These are phyloP conservation scores for Lamellibrachia luymesi DNA, from an alignment of 1,140 invertebrate genomes.

Conservation along the genomic window DNA sequence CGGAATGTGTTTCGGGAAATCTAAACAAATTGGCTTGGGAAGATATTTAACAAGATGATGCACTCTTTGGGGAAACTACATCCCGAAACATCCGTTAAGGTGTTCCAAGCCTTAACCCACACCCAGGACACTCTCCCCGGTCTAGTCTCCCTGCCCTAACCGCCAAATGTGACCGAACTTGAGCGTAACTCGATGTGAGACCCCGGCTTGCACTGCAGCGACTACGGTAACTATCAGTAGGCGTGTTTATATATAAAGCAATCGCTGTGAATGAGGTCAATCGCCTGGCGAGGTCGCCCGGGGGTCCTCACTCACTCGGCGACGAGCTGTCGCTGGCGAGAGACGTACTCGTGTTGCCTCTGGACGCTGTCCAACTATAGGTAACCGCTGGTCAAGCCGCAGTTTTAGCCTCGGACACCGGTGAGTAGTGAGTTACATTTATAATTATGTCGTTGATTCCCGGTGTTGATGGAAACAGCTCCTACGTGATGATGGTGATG, in stretches of 20 bases:
- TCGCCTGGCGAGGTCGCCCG: not conserved
- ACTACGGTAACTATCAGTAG: not conserved
- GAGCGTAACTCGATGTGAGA: not conserved
- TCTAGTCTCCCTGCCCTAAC: no score
- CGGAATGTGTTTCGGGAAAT: no score
- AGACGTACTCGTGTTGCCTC: not conserved
- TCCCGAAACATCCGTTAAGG: no score
- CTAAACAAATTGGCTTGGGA: no score
- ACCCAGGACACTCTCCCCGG: no score
- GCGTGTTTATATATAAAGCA: slow-evolving; percentile 1
- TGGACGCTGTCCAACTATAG: not conserved
- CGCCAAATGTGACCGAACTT: no score
- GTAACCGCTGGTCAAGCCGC: not conserved
- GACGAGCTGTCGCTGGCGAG: not conserved
- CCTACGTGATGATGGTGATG: not conserved
- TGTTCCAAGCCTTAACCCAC: no score
- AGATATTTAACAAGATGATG: no score
- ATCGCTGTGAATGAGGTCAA: not conserved
- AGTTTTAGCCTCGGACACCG: not conserved
- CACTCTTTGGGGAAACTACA: no score
- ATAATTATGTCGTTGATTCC: not conserved
- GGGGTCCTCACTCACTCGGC: not conserved
- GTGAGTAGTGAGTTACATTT: not conserved
- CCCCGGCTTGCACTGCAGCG: not conserved
- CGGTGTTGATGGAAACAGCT: not conserved